Conservation (phyloP, 2,888 invertebrate genomes). For the Drosophila prolongata region DNA sequence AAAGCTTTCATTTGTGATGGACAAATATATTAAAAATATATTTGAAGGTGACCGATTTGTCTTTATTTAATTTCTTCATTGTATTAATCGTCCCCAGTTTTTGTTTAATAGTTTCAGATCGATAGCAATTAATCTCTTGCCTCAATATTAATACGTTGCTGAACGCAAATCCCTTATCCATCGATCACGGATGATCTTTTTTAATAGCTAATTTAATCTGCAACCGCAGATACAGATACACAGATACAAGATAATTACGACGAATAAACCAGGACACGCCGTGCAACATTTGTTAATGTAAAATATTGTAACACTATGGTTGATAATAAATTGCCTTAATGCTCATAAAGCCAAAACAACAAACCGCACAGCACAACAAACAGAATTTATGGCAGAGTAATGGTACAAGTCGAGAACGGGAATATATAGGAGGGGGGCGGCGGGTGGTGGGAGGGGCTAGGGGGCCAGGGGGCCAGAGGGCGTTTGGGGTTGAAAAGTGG, state of each 20-base stretch:
- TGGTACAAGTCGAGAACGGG: constrained; percentile 17
- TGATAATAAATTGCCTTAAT: constrained; percentile 68
- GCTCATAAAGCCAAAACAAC: constrained; percentile 49
- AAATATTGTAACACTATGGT: constrained; percentile 67
- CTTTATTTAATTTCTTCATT: not conserved
- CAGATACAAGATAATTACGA: constrained; percentile 43
- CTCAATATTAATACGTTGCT: too few species aligned
- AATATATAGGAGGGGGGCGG: not conserved
- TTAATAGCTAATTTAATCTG: constrained; percentile 6
- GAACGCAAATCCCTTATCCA: not conserved
- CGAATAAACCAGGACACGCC: constrained; percentile 28
- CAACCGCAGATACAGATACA: constrained; percentile 3
- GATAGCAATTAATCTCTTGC: not conserved
- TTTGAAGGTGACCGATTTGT: too few species aligned
- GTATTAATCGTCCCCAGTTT: not conserved
- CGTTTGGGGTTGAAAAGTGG: constrained; percentile 43
- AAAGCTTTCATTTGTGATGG: too few species aligned
- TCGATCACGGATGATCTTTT: constrained; percentile 7
- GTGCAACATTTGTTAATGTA: constrained; percentile 65
- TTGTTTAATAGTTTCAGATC: not conserved
- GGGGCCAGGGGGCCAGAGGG: constrained; percentile 1
- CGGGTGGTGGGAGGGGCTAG: not conserved
- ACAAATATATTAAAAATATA: too few species aligned
- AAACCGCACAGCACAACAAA: constrained; percentile 56
- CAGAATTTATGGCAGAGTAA: constrained; percentile 62